These are phyloP conservation scores for Petrocephalus zakoni DNA, from an alignment of 2,113 vertebrate species.

Conservation along the genomic window DNA sequence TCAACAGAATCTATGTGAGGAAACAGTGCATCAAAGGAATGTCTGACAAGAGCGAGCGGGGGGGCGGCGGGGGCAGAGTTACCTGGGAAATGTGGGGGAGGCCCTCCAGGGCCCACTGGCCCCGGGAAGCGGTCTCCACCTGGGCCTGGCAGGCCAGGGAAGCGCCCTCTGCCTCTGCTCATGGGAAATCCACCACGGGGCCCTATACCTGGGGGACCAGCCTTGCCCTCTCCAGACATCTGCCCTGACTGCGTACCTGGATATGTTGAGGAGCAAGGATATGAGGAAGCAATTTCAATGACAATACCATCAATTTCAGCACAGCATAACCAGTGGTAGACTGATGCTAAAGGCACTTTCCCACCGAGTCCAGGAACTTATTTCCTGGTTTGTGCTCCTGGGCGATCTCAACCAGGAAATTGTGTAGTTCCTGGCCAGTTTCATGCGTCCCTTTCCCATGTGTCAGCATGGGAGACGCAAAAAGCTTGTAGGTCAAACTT, in stretches of 20 bases:
- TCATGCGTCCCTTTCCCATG: not conserved
- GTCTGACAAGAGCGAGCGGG: not conserved
- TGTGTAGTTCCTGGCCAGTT: not conserved
- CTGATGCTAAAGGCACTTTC: not conserved
- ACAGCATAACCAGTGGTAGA: not conserved
- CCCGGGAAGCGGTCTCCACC: slow-evolving; percentile 93
- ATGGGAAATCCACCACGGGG: slow-evolving; percentile 82
- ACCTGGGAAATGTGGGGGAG: slow-evolving; percentile 93
- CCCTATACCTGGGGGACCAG: slow-evolving; percentile 85
- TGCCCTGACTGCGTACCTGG: slow-evolving; percentile 93
- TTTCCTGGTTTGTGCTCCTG: not conserved
- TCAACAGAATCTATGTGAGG: not conserved
- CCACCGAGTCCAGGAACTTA: not conserved
- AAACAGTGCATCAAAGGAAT: not conserved
- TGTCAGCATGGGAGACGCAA: not conserved
- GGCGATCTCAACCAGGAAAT: not conserved
- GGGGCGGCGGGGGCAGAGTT: slow-evolving; percentile 37
- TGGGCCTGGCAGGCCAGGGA: slow-evolving; percentile 81
- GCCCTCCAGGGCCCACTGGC: slow-evolving; percentile 84
- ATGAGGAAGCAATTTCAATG: not conserved
- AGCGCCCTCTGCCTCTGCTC: slow-evolving; percentile 85
- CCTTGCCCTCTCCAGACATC: slow-evolving; percentile 98
- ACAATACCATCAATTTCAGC: not conserved
- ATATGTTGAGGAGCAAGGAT: not conserved
- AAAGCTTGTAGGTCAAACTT: not conserved